Evolutionary conservation across 2,113 vertebrate genomes (phyloP), one percentile per base, ranked within the genome.

Genomic region (Salminus brasiliensis): DNA sequence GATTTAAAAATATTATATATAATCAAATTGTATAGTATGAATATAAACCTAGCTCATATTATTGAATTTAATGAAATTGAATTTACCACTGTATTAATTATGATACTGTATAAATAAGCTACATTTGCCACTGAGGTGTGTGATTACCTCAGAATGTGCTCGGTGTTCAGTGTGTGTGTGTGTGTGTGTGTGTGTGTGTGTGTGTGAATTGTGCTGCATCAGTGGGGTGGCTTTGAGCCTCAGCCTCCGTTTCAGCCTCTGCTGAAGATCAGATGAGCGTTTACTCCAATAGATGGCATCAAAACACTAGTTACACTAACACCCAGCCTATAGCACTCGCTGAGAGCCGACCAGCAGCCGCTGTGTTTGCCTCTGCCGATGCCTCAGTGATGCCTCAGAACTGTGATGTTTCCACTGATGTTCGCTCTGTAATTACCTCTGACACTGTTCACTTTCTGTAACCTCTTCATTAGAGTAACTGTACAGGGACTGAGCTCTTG

Each of bases 261-360:
- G 32, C 2, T 60, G 41, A 9, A 80, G 80, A 72, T 76, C 67
- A 83, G 84, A 85, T 91, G 92, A 95, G 89, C 92, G 85, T 89
- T 90, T 90, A 92, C 91, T 97, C 97, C 97, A 97, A 97, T 97
- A 98, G 97, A 97, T 98, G 97, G 97, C 97, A 98, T 97, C 96
- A 96, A 94, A 97, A 95, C 96, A 94, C 96, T 94, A 94, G 94
- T 94, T 96, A 93, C 92, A 93, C 91, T 90, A 85, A 69, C 41
- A 62, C 55, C 71, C 66, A 34, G 59, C 81, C 49, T 60, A 67
- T 25, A 78, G 75, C 27, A 53, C 41, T 47, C 18, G 27, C 18
- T 21, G n/a, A 5, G 16, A 18, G 47, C 47, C 29, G 30, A 1
- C 4, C 45, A 59, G 41, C 43, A n/a, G 21, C 29, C 30, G 36